Base-by-base conservation (phyloP, 2,113 vertebrate genomes). In the Stegastes partitus region DNA sequence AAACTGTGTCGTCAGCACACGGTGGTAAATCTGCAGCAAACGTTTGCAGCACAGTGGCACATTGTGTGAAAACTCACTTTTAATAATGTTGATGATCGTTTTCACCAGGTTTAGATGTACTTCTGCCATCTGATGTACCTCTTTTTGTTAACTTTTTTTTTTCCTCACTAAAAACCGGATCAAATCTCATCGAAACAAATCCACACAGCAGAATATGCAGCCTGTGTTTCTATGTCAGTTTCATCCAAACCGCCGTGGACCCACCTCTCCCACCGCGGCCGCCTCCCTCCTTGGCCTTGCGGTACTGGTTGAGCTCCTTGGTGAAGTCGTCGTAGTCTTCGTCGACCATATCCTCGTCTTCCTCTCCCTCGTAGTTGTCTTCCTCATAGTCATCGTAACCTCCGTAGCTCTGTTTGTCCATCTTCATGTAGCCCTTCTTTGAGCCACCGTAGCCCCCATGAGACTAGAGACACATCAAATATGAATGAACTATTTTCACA, bases 251-350 rank as follows among this genome's bases (percentile, higher is more conserved):
- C 21, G 44, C 28, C 3, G 0, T n/a, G 19, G 16, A 74, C 74
- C n/a, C 59, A 92, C 94, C 94, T 92, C 94, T 81, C 0, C 91
- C 90, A 0, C 91, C 82, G 0, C 93, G 91, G 18, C 90, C 69
- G 0, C 88, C 83, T 44, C 95, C 97, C 77, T 98, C 97, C 90
- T 98, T 99, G 25, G 96, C 94, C 6, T 96, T 94, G 59, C 97
- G 94, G 77, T 99, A 99, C 77, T 98, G 96, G 83, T 97, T 97
- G 15, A 99, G 94, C 89, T 99, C 97, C 80, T 98, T 98, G 14
- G 96, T 59, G 42, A 98, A 99, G 87, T 98, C 97, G 0, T 99
- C 97, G 0, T 97, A 98, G 7, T 97, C 97, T 0, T 98, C 97
- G 0, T 97, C 96, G 0, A 68, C 95, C 68, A 96, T 49, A 0